Base-by-base conservation (phyloP, 2,113 vertebrate genomes). In the Condylura cristata region DNA sequence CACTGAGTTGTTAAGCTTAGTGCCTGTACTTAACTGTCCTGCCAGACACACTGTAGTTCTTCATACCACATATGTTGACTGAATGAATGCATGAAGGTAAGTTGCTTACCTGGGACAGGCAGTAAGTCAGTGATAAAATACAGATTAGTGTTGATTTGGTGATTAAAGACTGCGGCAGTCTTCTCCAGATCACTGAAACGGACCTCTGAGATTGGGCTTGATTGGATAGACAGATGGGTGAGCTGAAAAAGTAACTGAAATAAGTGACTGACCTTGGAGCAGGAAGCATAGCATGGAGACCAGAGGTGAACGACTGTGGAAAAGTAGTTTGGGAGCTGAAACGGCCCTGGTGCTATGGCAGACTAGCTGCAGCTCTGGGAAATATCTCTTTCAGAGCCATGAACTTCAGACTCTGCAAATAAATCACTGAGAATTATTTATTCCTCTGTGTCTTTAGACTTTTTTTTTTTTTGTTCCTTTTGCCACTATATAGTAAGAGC, bases 351-450 rank as follows among this genome's bases (percentile, higher is more conserved):
- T 70, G 81, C 72, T 74, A n/a, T 41, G 81, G 85, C 81, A 78
- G 16, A 68, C 22, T 51, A 17, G 44, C 79, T 37, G 83, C 10
- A 20, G 95, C 86, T 96, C 97, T 97, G 96, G 97, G 83, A 95
- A 97, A 92, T 92, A 56, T 97, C 97, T 95, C 41, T 53, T 79
- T 96, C 92, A 66, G 91, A 90, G 92, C 91, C 89, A 80, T 95
- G 51, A 89, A 70, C 96, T 92, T 86, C 75, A 95, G 89, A 53
- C 89, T 92, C 79, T 79, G 94, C 46, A 89, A 94, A 96, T 97
- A 97, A 97, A 97, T 97, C 96, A 96, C 79, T 0, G 53, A 86
- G 95, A 91, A 96, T 97, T 96, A 96, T 96, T 97, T 97, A 96
- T 96, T 95, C 91, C 94, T 93, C 93, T 86, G 91, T 80, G 86